Evolutionary conservation across 2,888 invertebrate species (phyloP), one percentile per base, ranked within the genome.

Genomic region (Buathra laborator): DNA sequence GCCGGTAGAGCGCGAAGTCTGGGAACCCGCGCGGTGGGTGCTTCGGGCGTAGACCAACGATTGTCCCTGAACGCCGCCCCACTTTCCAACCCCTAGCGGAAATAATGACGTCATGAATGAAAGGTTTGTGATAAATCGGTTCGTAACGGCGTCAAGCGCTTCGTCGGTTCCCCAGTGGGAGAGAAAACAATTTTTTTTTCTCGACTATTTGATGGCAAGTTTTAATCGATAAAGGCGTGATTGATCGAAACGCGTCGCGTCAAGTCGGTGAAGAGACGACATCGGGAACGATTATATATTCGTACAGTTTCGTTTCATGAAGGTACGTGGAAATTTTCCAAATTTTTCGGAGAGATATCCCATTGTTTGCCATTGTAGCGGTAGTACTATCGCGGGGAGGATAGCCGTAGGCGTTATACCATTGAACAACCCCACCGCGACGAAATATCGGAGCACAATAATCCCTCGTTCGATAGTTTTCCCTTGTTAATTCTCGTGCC

Each of bases 21-120:
- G 29, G 29, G 10, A 62, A 32, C 12, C n/a, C 48, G 12, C 48
- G 12, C 62, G 62, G 62, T 32, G n/a, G 37, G 37, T 0, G 6
- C 19, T 66, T 88, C 87, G 88, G 89, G 87, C 89, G 87, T 87
- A 83, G 83, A 87, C 86, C 81, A 85, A 71, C 81, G 77, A 77
- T 70, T 76, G 81, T 81, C 81, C 83, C 78, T 82, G 85, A 75
- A 83, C 79, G 79, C 74, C 86, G 83, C 87, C 87, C 87, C 85
- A 86, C 86, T 87, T 86, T 86, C 80, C 77, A 86, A 83, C 87
- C 85, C 77, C 84, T 86, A 87, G 86, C 89, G 90, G 91, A 90
- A 90, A 91, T 89, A 89, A 92, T 92, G 92, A 92, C 91, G 92
- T 92, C 90, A 91, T 88, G 88, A 88, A 88, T 88, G 89, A 89